Conservation (phyloP, 2,113 vertebrate genomes). For the Elephas maximus region DNA sequence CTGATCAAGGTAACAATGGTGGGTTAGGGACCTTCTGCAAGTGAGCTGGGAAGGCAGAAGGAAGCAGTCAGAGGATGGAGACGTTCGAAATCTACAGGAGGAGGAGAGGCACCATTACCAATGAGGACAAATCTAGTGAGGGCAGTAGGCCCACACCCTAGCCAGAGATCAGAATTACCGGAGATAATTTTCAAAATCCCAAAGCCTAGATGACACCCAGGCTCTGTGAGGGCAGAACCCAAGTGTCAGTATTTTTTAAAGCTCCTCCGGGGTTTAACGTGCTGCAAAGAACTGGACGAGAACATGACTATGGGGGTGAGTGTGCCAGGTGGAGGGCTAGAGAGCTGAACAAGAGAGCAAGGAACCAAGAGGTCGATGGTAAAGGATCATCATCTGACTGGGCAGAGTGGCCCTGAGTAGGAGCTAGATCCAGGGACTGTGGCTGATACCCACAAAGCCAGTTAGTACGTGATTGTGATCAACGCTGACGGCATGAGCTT, state of each 20-base stretch:
- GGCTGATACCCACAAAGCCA: background rate
- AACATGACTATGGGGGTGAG: background rate
- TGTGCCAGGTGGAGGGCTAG: background rate
- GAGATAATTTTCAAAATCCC: background rate
- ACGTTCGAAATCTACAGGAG: background rate
- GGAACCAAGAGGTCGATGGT: background rate
- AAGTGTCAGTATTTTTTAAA: background rate
- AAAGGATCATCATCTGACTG: background rate
- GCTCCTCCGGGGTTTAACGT: background rate
- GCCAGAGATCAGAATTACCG: no score
- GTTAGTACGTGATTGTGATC: background rate
- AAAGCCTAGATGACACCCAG: no score
- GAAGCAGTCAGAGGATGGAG: background rate
- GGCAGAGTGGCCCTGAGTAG: no score
- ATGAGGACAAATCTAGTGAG: background rate
- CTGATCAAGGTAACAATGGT: no score
- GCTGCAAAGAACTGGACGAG: background rate
- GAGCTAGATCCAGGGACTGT: background rate
- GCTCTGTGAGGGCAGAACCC: background rate
- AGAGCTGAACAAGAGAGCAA: background rate
- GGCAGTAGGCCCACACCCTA: background rate
- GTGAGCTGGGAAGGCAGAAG: background rate
- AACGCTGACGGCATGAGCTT: no score
- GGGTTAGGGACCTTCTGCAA: accelerated
- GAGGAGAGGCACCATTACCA: background rate